Base-by-base conservation (phyloP, 1,140 invertebrate genomes). In the Coelopa frigida region DNA sequence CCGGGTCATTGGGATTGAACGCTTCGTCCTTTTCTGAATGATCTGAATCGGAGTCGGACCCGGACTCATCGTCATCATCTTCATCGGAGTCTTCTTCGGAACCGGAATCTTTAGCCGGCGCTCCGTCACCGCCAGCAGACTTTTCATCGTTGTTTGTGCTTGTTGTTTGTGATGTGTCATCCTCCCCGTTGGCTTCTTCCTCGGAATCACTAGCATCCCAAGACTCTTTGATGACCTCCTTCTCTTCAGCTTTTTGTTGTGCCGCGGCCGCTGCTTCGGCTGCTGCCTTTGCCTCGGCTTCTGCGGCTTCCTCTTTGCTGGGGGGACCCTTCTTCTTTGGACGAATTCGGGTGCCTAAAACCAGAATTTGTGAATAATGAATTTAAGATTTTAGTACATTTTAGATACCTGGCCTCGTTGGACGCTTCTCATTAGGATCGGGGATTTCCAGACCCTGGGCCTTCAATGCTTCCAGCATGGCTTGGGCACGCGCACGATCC, bases 381-480 rank as follows among this genome's bases (percentile, higher is more conserved):
- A 14, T 35, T 12, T 32, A 39, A 21, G 3, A 17, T 26, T 47
- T 7, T 39, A 11, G 2, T 41, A 29, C 83, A 32, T 5, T 15
- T n/a, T 11, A 39, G 22, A 12, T 32, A 66, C 62, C 85, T 52
- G 78, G 79, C 48, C 85, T 73, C 3, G 81, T 74, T 4, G 80
- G 75, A 61, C 80, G 82, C 57, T 84, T 84, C 37, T 85, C 82
- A 29, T 49, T 61, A 15, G 59, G 61, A 54, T 69, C 67, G 29
- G 75, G 73, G 38, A 84, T 76, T 58, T 87, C 86, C 12, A 85
- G 65, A 27, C 90, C 90, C 70, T 91, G 85, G 22, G 85, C 87
- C 72, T 90, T 90, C 24, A 94, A 72, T 3, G 84, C 82, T 47
- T 95, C 88, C 33, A 98, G 72, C 74, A 93, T 81, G 29, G 87